Conservation (phyloP, 2,888 invertebrate species). For the Chromoteleia sp. region DNA sequence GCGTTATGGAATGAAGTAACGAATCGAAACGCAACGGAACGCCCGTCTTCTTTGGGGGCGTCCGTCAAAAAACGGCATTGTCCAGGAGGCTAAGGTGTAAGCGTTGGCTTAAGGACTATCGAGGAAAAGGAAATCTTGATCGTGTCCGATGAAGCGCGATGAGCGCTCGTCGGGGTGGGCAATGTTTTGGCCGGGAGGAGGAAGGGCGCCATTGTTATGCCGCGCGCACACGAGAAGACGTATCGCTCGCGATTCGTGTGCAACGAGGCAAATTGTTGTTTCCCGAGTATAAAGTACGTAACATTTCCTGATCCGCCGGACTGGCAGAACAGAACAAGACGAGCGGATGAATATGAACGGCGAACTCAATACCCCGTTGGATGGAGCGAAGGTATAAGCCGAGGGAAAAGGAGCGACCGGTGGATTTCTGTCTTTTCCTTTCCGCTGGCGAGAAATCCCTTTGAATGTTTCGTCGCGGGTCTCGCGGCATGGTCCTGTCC, state of each 20-base stretch:
- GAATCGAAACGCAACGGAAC: slow-evolving; percentile 8
- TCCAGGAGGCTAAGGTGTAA: slow-evolving; percentile 48
- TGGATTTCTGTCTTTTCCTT: no score
- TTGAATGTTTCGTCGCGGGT: slow-evolving; percentile 36
- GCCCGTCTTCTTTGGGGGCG: slow-evolving; percentile 19
- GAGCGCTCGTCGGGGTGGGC: slow-evolving; percentile 61
- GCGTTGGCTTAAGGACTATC: slow-evolving; percentile 63
- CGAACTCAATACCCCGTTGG: no score
- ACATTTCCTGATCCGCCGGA: slow-evolving; percentile 69
- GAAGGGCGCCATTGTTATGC: slow-evolving; percentile 74
- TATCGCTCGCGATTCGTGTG: slow-evolving; percentile 73
- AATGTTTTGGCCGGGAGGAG: slow-evolving; percentile 39
- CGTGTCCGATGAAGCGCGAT: slow-evolving; percentile 77
- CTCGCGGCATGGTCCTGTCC: no score
- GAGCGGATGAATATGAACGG: slow-evolving; percentile 30
- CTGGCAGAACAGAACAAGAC: slow-evolving; percentile 48
- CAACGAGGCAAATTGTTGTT: slow-evolving; percentile 76
- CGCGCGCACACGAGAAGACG: slow-evolving; percentile 65
- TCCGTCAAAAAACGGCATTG: slow-evolving; percentile 19
- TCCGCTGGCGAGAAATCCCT: slow-evolving; percentile 41
- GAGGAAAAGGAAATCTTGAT: slow-evolving; percentile 76
- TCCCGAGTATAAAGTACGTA: slow-evolving; percentile 67
- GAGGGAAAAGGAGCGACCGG: no score
- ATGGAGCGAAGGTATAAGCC: no score
- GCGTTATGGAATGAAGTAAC: slow-evolving; percentile 10